Percentiles rank a stretch among this genome's conserved stretches.
Conservation (phyloP, 2,113 vertebrate species). For the Pangasianodon gigas region DNA sequence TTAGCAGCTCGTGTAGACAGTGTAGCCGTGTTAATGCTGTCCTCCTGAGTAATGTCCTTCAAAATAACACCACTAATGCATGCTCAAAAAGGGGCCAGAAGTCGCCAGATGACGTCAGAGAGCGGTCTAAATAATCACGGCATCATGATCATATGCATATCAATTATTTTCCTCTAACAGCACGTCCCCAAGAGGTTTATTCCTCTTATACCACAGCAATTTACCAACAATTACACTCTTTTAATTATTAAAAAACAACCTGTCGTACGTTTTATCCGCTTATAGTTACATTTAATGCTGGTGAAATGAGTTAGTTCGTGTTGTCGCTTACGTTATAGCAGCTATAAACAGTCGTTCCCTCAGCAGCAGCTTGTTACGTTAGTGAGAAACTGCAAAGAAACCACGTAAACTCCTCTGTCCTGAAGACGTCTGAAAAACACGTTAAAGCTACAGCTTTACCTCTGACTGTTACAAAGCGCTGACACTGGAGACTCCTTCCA, state of each 20-base stretch:
- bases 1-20: not conserved
- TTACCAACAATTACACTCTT: not conserved
- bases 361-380: not conserved
- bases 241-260: not conserved
- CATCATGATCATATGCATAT: not conserved
- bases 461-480: not conserved
- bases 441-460: not conserved
- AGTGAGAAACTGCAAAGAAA: no score
- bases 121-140: not conserved
- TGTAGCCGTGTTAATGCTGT: not conserved
- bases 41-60: not conserved
- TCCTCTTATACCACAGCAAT: not conserved
- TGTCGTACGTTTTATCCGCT: not conserved
- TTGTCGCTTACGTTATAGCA: no score
- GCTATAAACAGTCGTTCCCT: not conserved
- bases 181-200: not conserved
- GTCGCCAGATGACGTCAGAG: not conserved
- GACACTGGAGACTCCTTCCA: not conserved
- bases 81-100: not conserved
- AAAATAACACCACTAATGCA: not conserved
- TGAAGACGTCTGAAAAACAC: not conserved
- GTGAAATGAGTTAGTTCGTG: not conserved
- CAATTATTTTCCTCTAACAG: not conserved
- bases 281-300: not conserved
- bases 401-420: not conserved